Evolutionary conservation across 2,888 invertebrate genomes (phyloP).

Genomic region (Drosophila mercatorum): DNA sequence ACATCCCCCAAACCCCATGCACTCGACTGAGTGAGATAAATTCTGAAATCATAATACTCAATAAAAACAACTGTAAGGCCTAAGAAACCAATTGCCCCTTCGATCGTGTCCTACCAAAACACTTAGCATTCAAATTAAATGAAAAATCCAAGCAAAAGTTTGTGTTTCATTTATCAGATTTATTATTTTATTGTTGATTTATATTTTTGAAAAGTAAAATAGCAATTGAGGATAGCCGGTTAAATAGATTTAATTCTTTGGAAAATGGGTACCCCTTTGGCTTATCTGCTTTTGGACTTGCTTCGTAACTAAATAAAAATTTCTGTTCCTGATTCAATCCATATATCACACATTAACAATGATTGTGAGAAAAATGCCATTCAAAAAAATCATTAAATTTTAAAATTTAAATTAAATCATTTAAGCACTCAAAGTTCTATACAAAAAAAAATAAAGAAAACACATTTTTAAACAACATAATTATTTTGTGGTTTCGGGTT

Average conservation of each 20-base stretch:
- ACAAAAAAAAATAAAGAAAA: neutral
- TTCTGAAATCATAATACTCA: too few relatives aligned
- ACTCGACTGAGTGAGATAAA: slow-evolving; percentile 3
- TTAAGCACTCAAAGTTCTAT: slow-evolving; percentile 8
- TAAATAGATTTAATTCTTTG: slow-evolving; percentile 16
- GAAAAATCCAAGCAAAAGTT: neutral
- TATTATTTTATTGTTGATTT: neutral
- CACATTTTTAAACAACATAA: neutral
- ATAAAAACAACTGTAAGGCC: slow-evolving; percentile 40
- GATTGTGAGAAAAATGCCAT: slow-evolving; percentile 17
- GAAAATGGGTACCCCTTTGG: neutral
- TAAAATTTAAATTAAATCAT: slow-evolving; percentile 11
- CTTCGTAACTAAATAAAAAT: slow-evolving; percentile 46
- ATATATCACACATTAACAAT: neutral
- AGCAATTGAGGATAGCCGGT: too few relatives aligned
- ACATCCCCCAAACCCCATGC: neutral
- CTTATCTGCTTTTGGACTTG: too few relatives aligned
- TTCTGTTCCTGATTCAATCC: slow-evolving; percentile 27
- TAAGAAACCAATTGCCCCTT: too few relatives aligned
- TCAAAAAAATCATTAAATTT: slow-evolving; percentile 6
- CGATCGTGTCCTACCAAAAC: too few relatives aligned
- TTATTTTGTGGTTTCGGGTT: neutral
- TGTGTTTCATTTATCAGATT: slow-evolving; percentile 1
- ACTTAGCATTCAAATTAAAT: neutral
- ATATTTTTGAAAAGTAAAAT: too few relatives aligned